Percentiles rank a stretch among this genome's conserved stretches.
Evolutionary conservation across 1,140 invertebrate genomes (phyloP).

Genomic region (Papilio xuthus): DNA sequence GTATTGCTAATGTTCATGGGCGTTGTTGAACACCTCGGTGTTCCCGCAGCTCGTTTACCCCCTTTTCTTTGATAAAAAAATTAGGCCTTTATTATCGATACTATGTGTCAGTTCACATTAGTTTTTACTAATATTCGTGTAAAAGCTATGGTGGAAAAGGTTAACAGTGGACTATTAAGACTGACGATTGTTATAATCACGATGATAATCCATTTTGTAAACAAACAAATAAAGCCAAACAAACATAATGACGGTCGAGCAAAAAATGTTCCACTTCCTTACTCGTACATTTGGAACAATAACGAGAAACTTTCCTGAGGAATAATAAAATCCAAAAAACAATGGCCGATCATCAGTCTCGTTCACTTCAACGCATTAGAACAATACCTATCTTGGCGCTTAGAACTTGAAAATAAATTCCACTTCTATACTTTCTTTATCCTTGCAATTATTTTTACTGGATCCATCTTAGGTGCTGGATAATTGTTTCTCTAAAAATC

Average conservation of each 20-base stretch:
- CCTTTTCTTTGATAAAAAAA: too few species aligned
- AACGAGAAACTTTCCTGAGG: slow-evolving; percentile 26
- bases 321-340: slow-evolving; percentile 38
- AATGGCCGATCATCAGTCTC: slow-evolving; percentile 37
- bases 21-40: too few species aligned
- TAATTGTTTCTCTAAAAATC: slow-evolving; percentile 5
- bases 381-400: slow-evolving; percentile 35
- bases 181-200: slow-evolving; percentile 1
- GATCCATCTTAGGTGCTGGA: neutral
- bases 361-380: slow-evolving; percentile 35
- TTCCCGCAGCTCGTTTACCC: too few species aligned
- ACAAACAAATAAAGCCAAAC: slow-evolving; percentile 25
- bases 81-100: too few species aligned
- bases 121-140: too few species aligned
- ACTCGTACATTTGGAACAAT: slow-evolving; percentile 22
- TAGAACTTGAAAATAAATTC: slow-evolving; percentile 38
- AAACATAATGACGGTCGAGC: neutral
- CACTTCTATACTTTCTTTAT: slow-evolving; percentile 33
- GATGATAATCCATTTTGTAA: neutral
- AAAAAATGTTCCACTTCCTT: slow-evolving; percentile 5
- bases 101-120: too few species aligned
- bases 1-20: too few species aligned
- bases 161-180: neutral
- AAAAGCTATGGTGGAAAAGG: too few species aligned
- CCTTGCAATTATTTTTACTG: slow-evolving; percentile 36